phyloP scores from a whole-genome alignment of 2,888 invertebrate genomes.

The Apantesis nais region DNA sequence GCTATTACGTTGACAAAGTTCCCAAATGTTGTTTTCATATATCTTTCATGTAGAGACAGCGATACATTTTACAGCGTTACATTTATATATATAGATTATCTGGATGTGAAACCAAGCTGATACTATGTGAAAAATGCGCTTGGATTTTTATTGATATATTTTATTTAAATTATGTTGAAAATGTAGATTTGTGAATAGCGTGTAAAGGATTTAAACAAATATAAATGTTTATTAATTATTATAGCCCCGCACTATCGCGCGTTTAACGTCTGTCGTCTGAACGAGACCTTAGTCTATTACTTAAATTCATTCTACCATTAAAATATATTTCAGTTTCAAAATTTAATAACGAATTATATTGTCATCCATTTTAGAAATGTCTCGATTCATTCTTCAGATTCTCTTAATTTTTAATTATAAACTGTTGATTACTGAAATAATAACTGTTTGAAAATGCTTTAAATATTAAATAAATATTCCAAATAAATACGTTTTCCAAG shows the following conservation, averaged over 20 bases:
- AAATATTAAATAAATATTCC: background rate
- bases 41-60: no score
- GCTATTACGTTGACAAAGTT: no score
- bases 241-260: background rate
- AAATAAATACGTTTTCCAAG: background rate
- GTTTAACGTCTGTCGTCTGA: background rate
- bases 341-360: background rate
- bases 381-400: slow-evolving; percentile 1
- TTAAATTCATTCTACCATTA: background rate
- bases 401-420: background rate
- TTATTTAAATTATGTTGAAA: background rate
- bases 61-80: no score
- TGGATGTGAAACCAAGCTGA: no score
- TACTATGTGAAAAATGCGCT: no score
- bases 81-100: no score
- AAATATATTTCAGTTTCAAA: slow-evolving; percentile 5
- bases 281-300: background rate
- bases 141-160: background rate
- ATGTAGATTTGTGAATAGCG: background rate
- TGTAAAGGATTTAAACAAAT: background rate
- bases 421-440: background rate
- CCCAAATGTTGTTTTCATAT: no score
- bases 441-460: background rate
- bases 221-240: background rate
- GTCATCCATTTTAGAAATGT: background rate